These are phyloP conservation scores for Ornithoptera alexandrae DNA, from an alignment of 2,888 invertebrate species.

Conservation along the genomic window DNA sequence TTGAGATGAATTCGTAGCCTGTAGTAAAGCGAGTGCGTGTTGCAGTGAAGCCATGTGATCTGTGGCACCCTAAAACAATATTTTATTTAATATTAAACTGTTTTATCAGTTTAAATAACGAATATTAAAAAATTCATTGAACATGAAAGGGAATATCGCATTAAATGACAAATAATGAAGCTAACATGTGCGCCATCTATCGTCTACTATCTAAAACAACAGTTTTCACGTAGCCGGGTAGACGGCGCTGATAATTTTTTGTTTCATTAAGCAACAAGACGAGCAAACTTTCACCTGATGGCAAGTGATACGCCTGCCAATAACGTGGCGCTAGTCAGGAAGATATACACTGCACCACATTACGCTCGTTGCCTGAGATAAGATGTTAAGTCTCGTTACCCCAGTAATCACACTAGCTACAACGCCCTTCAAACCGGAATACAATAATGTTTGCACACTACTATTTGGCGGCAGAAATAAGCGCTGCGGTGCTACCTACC, in stretches of 20 bases:
- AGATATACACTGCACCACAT: too few relatives aligned
- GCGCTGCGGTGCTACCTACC: too few relatives aligned
- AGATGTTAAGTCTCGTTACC: too few relatives aligned
- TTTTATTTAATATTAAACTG: neutral
- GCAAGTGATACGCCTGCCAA: too few relatives aligned
- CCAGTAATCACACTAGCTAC: too few relatives aligned
- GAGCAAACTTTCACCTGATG: too few relatives aligned
- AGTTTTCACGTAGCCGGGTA: neutral
- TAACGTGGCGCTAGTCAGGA: too few relatives aligned
- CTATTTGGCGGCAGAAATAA: too few relatives aligned
- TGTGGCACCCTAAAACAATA: slow-evolving; percentile 64
- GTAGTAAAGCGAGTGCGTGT: slow-evolving; percentile 69
- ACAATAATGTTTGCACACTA: too few relatives aligned
- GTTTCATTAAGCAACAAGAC: too few relatives aligned
- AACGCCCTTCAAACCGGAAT: too few relatives aligned
- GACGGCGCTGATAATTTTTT: slow-evolving; percentile 2
- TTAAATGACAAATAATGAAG: neutral
- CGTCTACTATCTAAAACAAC: neutral
- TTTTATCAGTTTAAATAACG: neutral
- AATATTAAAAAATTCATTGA: neutral
- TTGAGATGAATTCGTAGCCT: slow-evolving; percentile 69
- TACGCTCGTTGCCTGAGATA: too few relatives aligned
- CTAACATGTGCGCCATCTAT: slow-evolving; percentile 7
- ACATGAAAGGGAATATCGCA: neutral
- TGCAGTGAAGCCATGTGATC: slow-evolving; percentile 73